Conservation (phyloP, 2,888 invertebrate genomes). For the Ceriagrion tenellum region DNA sequence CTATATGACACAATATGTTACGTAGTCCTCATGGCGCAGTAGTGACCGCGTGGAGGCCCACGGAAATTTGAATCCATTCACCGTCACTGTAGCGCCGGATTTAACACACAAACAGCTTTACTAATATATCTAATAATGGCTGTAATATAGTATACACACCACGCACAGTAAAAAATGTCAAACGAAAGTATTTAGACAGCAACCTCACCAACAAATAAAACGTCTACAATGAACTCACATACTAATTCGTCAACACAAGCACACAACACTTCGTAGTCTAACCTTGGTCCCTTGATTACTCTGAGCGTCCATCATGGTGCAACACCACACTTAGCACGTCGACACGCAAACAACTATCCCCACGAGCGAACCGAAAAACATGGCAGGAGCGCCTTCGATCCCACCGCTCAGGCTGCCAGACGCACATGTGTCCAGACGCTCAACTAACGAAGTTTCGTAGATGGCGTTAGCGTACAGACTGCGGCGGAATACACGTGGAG, state of each 20-base stretch:
- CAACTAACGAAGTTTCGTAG: slow-evolving; percentile 57
- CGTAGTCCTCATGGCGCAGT: slow-evolving; percentile 67
- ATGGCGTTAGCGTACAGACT: slow-evolving; percentile 67
- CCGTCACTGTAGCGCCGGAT: slow-evolving; percentile 15
- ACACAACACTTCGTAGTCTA: slow-evolving; percentile 58
- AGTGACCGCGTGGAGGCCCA: slow-evolving; percentile 59
- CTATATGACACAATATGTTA: slow-evolving; percentile 60
- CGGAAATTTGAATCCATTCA: slow-evolving; percentile 36
- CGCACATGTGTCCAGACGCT: slow-evolving; percentile 68
- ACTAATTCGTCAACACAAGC: slow-evolving; percentile 51
- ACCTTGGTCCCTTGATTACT: slow-evolving; percentile 58
- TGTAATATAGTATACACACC: not conserved
- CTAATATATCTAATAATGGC: not conserved
- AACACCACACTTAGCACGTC: slow-evolving; percentile 22
- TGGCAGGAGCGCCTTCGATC: slow-evolving; percentile 62
- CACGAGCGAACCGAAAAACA: slow-evolving; percentile 45
- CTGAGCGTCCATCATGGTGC: slow-evolving; percentile 51
- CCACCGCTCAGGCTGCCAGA: slow-evolving; percentile 64
- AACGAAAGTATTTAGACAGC: slow-evolving; percentile 23
- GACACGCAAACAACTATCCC: slow-evolving; percentile 40
- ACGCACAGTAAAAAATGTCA: slow-evolving; percentile 43
- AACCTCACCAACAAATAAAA: slow-evolving; percentile 51
- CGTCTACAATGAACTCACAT: slow-evolving; percentile 49
- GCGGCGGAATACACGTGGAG: slow-evolving; percentile 64
- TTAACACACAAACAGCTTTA: not conserved